phyloP scores from a whole-genome alignment of 2,113 vertebrate species.

The Callaeas wilsoni region DNA sequence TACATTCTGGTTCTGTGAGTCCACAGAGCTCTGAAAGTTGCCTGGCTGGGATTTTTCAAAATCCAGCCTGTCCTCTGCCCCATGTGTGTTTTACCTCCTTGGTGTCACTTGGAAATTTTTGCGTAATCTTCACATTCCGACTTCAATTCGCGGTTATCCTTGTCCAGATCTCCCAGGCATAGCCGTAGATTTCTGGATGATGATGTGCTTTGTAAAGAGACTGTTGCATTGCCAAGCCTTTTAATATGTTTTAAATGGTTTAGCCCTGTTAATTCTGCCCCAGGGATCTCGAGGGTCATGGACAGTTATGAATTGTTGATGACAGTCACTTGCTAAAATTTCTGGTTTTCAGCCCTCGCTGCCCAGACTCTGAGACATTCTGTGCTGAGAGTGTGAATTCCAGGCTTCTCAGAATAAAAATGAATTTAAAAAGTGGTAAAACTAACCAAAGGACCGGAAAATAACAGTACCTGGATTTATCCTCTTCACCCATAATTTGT shows the following conservation, averaged over 20 bases:
- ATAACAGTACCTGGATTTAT: not conserved
- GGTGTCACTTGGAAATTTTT: not conserved
- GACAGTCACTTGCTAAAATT: not conserved
- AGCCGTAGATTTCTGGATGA: not conserved
- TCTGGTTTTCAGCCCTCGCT: not conserved
- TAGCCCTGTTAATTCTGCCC: not conserved
- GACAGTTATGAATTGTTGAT: not conserved
- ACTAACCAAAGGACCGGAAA: not conserved
- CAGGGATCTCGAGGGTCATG: not conserved
- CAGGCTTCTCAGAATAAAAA: not conserved
- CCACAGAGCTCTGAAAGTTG: not conserved
- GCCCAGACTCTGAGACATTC: not conserved
- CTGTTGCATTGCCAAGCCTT: not conserved
- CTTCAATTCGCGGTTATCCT: not conserved
- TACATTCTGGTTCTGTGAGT: not conserved
- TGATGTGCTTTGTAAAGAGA: not conserved
- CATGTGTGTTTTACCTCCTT: not conserved
- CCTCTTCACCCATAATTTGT: not conserved
- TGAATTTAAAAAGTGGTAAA: not conserved
- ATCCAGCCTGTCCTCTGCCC: not conserved
- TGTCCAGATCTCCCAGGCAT: not conserved
- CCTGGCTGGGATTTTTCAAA: not conserved
- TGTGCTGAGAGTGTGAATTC: not conserved
- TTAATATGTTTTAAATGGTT: not conserved
- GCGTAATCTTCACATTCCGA: not conserved